Conservation (phyloP, 2,888 invertebrate species). For the Nebria salina region DNA sequence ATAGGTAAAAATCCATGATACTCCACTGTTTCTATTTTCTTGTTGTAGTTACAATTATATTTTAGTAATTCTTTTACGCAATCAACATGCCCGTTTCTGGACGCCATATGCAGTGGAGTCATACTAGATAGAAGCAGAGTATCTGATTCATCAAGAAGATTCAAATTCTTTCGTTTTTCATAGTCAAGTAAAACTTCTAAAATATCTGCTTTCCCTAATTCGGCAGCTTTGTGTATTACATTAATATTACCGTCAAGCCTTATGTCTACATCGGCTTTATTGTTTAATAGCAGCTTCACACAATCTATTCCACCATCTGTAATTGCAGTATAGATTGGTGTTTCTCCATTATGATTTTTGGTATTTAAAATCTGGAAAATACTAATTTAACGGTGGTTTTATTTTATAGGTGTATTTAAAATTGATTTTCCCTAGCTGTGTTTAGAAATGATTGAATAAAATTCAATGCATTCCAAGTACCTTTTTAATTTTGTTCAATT, state of each 20-base stretch:
- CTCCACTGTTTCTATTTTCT: conserved; percentile 10
- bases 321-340: conserved; percentile 65
- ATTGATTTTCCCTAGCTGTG: too few species aligned
- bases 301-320: conserved; percentile 62
- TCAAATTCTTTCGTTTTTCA: conserved; percentile 58
- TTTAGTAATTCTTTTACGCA: conserved; percentile 64
- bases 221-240: conserved; percentile 70
- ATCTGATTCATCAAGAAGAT: conserved; percentile 53
- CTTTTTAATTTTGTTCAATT: conserved; percentile 60
- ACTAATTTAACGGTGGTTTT: not conserved
- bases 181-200: conserved; percentile 65
- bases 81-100: conserved; percentile 63
- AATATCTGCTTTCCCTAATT: conserved; percentile 66
- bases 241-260: conserved; percentile 64
- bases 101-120: conserved; percentile 68
- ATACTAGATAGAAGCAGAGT: conserved; percentile 63
- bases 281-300: conserved; percentile 62
- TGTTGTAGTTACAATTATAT: conserved; percentile 50
- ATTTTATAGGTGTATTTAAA: too few species aligned
- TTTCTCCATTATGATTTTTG: conserved; percentile 64
- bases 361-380: conserved; percentile 62
- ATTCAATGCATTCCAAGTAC: conserved; percentile 35
- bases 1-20: conserved; percentile 57
- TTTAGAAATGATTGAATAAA: too few species aligned
- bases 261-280: conserved; percentile 64